Conservation (phyloP, 2,888 invertebrate genomes). For the Drosophila fungiperda region DNA sequence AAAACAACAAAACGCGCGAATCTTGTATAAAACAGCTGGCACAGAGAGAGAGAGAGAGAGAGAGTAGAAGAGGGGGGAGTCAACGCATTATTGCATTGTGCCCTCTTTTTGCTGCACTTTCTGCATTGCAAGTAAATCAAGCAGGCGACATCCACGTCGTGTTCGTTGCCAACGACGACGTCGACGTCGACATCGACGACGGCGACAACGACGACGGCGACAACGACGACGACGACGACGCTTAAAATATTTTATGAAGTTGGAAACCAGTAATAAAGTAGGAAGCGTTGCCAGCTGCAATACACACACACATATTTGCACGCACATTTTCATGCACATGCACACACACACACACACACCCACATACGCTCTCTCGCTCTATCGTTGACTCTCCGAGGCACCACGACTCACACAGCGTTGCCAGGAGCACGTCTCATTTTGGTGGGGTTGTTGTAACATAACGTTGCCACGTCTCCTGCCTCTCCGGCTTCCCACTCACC, state of each 20-base stretch:
- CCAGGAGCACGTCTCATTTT: constrained; percentile 38
- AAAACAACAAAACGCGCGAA: constrained; percentile 39
- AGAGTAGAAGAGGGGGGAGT: constrained; percentile 3
- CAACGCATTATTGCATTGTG: constrained; percentile 25
- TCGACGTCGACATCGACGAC: constrained; percentile 1
- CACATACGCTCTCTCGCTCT: constrained; percentile 41
- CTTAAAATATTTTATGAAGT: constrained; percentile 76
- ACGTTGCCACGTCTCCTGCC: constrained; percentile 36
- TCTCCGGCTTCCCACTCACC: not conserved
- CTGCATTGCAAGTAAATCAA: constrained; percentile 69
- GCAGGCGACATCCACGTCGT: constrained; percentile 49
- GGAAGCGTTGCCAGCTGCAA: constrained; percentile 74
- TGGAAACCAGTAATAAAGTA: constrained; percentile 77
- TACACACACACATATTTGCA: constrained; percentile 13
- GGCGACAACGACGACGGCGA: constrained; percentile 13
- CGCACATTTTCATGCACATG: constrained; percentile 3
- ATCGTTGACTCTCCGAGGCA: constrained; percentile 10
- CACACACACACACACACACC: constrained; percentile 23
- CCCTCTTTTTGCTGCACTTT: constrained; percentile 35
- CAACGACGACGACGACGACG: constrained; percentile 35
- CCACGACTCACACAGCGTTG: constrained; percentile 7
- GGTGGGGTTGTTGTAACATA: constrained; percentile 56
- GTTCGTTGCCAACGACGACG: constrained; percentile 13
- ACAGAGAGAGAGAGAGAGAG: constrained; percentile 6
- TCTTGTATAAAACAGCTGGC: constrained; percentile 54